phyloP scores from a whole-genome alignment of 1,140 invertebrate genomes.

The Solenopsis fugax region DNA sequence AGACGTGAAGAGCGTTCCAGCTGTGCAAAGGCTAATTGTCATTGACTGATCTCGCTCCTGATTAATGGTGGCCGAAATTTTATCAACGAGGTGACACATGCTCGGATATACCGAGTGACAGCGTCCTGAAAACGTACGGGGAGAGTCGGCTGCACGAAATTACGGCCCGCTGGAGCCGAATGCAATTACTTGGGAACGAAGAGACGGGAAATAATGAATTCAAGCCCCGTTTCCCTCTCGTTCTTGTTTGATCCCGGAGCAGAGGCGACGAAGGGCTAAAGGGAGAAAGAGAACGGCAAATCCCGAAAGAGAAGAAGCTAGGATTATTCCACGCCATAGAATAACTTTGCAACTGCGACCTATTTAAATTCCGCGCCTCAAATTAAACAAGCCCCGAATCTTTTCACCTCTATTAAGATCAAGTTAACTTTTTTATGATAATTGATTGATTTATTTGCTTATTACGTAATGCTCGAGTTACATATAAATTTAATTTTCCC shows the following conservation, averaged over 20 bases:
- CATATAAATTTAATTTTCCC: not conserved
- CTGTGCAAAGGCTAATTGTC: not conserved
- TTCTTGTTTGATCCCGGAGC: slow-evolving; percentile 18
- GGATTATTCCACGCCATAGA: slow-evolving; percentile 66
- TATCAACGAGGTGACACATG: slow-evolving; percentile 9
- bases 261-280: slow-evolving; percentile 41
- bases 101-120: slow-evolving; percentile 17
- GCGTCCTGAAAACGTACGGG: not conserved
- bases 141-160: slow-evolving; percentile 67
- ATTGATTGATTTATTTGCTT: too few relatives aligned
- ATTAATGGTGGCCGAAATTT: slow-evolving; percentile 36
- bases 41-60: not conserved
- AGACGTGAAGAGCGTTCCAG: not conserved
- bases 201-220: slow-evolving; percentile 81
- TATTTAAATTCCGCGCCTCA: slow-evolving; percentile 72
- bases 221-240: slow-evolving; percentile 72
- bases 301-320: not conserved
- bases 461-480: not conserved
- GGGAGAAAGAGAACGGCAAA: slow-evolving; percentile 29
- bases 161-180: slow-evolving; percentile 68
- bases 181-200: slow-evolving; percentile 74
- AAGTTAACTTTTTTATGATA: slow-evolving; percentile 2
- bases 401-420: not conserved
- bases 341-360: slow-evolving; percentile 76
- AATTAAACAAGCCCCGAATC: slow-evolving; percentile 20